These are phyloP conservation scores for Fulica atra DNA, from an alignment of 2,113 vertebrate genomes.

Conservation along the genomic window DNA sequence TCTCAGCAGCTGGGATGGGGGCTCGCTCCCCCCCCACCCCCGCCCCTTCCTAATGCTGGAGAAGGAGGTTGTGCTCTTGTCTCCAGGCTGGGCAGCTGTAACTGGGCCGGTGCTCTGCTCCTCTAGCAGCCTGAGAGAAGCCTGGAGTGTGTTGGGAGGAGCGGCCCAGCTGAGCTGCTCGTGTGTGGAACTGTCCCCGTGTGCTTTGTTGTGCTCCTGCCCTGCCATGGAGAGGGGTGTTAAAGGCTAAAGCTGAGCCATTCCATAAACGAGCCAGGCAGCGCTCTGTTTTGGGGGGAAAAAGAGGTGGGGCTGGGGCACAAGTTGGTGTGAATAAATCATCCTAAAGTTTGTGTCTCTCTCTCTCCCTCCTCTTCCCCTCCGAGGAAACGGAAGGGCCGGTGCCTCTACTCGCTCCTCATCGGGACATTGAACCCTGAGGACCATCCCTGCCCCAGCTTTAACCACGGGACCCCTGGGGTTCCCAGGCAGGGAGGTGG, in stretches of 20 bases:
- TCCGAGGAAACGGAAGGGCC: background rate
- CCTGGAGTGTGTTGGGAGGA: too few relatives aligned
- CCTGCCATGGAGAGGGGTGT: accelerated
- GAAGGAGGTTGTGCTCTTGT: background rate
- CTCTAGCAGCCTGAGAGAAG: too few relatives aligned
- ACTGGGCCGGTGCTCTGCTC: background rate
- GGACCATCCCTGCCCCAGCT: background rate
- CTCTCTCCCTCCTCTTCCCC: background rate
- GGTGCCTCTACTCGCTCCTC: background rate
- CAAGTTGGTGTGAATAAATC: background rate
- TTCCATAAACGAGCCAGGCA: background rate
- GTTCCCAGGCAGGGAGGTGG: background rate
- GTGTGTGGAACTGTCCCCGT: background rate
- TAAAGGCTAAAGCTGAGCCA: background rate
- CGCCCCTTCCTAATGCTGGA: background rate
- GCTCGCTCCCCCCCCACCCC: accelerated
- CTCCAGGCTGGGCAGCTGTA: accelerated
- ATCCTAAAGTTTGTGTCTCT: background rate
- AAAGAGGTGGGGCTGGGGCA: background rate
- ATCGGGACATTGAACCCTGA: background rate
- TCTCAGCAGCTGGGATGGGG: accelerated
- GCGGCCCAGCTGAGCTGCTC: background rate
- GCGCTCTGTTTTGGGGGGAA: background rate
- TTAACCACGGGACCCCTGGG: too few relatives aligned
- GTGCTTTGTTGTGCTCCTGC: background rate